Conservation (phyloP, 2,113 vertebrate species). For the Cynopterus brachyotis region DNA sequence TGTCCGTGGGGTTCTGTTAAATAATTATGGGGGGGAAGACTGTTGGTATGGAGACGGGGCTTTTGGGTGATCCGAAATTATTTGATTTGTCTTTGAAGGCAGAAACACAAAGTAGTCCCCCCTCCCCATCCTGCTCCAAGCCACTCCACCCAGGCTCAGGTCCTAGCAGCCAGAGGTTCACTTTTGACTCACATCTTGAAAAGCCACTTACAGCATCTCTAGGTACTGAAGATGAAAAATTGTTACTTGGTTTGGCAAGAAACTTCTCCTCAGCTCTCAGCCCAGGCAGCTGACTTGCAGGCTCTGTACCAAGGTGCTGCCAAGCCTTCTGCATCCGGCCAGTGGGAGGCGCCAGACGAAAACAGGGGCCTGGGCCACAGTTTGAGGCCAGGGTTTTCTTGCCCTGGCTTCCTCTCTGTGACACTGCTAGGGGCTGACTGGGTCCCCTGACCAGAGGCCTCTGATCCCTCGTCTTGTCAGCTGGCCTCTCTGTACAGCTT, state of each 20-base stretch:
- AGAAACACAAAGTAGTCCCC: background rate
- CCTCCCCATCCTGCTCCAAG: background rate
- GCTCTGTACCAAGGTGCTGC: too few species aligned
- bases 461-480: background rate
- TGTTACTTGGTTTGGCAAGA: background rate
- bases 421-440: background rate
- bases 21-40: background rate
- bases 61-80: background rate
- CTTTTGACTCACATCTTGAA: background rate
- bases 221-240: background rate
- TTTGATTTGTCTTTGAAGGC: background rate
- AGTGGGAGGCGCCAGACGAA: background rate
- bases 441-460: background rate
- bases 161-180: background rate
- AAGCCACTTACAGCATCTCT: background rate
- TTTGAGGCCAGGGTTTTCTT: fast-evolving
- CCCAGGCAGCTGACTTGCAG: background rate
- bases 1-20: constrained; percentile 95
- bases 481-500: background rate
- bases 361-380: background rate
- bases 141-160: background rate
- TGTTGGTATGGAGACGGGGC: background rate
- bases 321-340: background rate
- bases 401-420: background rate
- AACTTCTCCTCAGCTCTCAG: background rate